Evolutionary conservation across 2,797 vertebrate species (phyloP).

Genomic region (Clarias platycephalus): DNA sequence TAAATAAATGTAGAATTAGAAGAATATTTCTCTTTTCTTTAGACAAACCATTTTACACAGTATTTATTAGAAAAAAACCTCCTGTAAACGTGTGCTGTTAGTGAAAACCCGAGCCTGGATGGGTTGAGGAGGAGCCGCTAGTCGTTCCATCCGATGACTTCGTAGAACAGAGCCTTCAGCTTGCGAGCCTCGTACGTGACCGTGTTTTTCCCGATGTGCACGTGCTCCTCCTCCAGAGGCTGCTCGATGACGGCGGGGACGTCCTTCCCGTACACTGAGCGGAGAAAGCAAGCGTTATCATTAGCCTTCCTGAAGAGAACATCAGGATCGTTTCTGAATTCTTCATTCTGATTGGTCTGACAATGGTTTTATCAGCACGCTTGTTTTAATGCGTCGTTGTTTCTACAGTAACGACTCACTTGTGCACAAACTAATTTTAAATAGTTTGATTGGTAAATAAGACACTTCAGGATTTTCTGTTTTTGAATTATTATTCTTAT

Average conservation of each 20-base stretch:
- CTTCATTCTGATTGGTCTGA: neutral
- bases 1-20: neutral
- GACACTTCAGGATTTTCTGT: neutral
- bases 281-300: constrained; percentile 15
- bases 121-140: constrained; percentile 50
- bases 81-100: neutral
- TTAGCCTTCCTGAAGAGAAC: constrained; percentile 7
- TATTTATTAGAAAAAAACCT: too few relatives aligned
- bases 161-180: constrained; percentile 86
- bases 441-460: neutral
- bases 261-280: constrained; percentile 74
- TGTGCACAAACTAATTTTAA: neutral
- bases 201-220: constrained; percentile 88
- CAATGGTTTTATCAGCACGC: neutral
- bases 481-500: too few relatives aligned
- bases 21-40: neutral
- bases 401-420: neutral
- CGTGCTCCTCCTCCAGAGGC: constrained; percentile 84
- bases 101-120: neutral
- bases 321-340: neutral
- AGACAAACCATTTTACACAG: neutral
- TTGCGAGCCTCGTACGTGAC: constrained; percentile 91
- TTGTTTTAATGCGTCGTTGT: neutral
- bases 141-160: constrained; percentile 85
- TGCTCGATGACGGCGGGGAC: constrained; percentile 89